Base-by-base conservation (phyloP, 1,140 invertebrate species). In the Lethrus apterus region DNA sequence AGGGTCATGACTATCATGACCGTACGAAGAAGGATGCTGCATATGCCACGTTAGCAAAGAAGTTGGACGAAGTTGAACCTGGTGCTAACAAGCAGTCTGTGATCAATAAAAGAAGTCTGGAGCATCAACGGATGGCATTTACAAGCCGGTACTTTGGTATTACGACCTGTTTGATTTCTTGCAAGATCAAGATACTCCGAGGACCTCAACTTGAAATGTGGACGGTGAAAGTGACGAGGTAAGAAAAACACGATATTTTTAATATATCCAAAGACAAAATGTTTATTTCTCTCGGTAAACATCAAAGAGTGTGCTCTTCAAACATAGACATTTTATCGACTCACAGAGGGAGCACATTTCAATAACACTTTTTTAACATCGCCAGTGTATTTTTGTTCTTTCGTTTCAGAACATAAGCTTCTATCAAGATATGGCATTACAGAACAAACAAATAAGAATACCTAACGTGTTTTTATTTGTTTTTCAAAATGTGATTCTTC, bases 151-250 rank as follows among this genome's bases (percentile, higher is more conserved):
- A 11, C 24, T 43, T n/a, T 43, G 26, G 40, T 43, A 29, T 24
- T 43, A 43, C 14, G 9, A 43, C 26, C 26, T 31, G 4, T 29
- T 31, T 43, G 15, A 30, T 2, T 43, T 29, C 26, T 18, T 43
- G 11, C 11, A 14, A 30, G 24, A 63, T 47, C 58, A 62, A 61
- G 14, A 41, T 20, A 47, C 38, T 31, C 51, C 43, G 2, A 38
- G 48, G 20, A 26, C 21, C 13, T 48, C 40, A 40, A 32, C 15
- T 23, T 40, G 30, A 11, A 52, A 51, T 20, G 26, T 51, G 14
- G 48, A 50, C 36, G 33, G 40, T 40, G 49, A 20, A 9, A 30
- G 20, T 26, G 13, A 32, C 36, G 46, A 44, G 35, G 38, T 56
- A 38, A 48, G 30, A 46, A 48, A 21, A 48, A 48, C 44, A 48